These are phyloP conservation scores for Spodoptera litura DNA, from an alignment of 1,140 invertebrate species.

Conservation along the genomic window DNA sequence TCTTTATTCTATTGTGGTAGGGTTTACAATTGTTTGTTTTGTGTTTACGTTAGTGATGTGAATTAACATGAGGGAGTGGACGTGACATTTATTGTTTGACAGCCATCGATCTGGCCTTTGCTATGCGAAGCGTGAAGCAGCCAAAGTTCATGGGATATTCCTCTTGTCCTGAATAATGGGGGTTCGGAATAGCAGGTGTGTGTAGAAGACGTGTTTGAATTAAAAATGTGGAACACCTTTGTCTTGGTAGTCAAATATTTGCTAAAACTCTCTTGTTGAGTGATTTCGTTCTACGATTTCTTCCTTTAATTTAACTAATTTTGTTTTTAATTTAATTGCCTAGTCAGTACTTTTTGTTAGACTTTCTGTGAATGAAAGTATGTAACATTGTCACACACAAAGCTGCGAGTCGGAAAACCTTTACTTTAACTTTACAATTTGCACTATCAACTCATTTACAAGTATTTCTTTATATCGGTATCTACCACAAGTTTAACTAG, in stretches of 20 bases:
- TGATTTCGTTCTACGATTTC: background rate
- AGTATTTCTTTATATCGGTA: too few relatives aligned
- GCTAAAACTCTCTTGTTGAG: background rate
- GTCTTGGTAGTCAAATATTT: conserved; percentile 16
- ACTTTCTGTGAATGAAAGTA: too few relatives aligned
- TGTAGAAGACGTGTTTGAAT: conserved; percentile 40
- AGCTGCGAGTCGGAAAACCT: too few relatives aligned
- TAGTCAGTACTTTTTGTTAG: too few relatives aligned
- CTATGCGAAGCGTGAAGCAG: conserved; percentile 76
- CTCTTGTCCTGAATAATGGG: conserved; percentile 38
- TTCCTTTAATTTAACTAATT: too few relatives aligned
- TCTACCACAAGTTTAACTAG: too few relatives aligned
- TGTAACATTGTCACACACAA: too few relatives aligned
- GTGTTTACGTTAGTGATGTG: conserved; percentile 46
- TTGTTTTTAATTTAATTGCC: too few relatives aligned
- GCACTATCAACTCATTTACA: too few relatives aligned
- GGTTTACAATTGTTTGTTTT: conserved; percentile 21
- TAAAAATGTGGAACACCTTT: conserved; percentile 41
- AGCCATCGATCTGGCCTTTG: conserved; percentile 84
- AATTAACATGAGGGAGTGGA: conserved; percentile 77
- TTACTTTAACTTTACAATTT: too few relatives aligned
- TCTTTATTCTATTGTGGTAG: conserved; percentile 4
- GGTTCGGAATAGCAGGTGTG: conserved; percentile 47
- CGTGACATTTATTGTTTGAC: conserved; percentile 85
- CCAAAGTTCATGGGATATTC: conserved; percentile 71